Evolutionary conservation across 2,888 invertebrate species (phyloP).

Genomic region (Chalcis sispes): DNA sequence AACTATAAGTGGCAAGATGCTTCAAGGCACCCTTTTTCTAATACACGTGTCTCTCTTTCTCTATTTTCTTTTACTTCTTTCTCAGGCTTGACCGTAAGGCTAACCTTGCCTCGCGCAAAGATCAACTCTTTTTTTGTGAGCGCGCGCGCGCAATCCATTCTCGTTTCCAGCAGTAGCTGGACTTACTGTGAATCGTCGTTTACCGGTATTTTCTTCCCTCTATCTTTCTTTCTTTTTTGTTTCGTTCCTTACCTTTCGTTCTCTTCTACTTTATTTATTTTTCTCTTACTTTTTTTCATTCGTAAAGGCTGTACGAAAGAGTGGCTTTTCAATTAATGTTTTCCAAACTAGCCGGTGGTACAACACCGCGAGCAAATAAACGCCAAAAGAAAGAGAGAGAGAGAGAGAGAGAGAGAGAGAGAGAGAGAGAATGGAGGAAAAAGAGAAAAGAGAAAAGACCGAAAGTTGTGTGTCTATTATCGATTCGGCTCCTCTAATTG

Average conservation of each 20-base stretch:
- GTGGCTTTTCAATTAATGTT: conserved; percentile 56
- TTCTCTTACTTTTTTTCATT: background rate
- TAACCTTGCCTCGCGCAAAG: conserved; percentile 1
- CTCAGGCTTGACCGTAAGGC: conserved; percentile 32
- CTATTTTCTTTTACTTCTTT: conserved; percentile 1
- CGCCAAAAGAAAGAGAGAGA: conserved; percentile 1
- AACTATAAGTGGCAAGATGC: conserved; percentile 42
- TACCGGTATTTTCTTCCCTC: conserved; percentile 32
- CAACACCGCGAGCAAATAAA: conserved; percentile 36
- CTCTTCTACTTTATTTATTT: background rate
- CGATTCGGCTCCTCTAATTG: conserved; percentile 51
- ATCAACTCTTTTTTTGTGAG: conserved; percentile 40
- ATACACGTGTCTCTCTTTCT: background rate
- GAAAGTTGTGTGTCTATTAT: background rate
- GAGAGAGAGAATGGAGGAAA: background rate
- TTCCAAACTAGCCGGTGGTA: conserved; percentile 37
- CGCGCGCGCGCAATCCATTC: conserved; percentile 24
- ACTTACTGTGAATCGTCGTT: conserved; percentile 18
- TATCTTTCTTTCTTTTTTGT: background rate
- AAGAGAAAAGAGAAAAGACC: conserved; percentile 2
- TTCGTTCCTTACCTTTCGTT: background rate
- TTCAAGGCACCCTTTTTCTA: conserved; percentile 22
- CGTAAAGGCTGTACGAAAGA: conserved; percentile 14
- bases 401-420: background rate
- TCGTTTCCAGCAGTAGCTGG: too few relatives aligned